Evolutionary conservation across 2,113 vertebrate species (phyloP).

Genomic region (Cathartes aura): DNA sequence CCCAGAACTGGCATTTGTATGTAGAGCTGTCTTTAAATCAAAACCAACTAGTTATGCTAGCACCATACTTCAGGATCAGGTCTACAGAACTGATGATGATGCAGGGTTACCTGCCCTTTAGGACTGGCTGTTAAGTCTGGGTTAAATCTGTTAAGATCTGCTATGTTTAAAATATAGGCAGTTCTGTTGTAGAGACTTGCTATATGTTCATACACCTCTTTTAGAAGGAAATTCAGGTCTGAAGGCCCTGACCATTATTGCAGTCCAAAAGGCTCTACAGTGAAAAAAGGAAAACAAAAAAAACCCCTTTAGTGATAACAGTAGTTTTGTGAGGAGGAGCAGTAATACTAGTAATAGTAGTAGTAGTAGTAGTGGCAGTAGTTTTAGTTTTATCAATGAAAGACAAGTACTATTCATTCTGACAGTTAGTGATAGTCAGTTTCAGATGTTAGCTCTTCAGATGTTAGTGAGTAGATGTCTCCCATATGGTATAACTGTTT

Average conservation of each 20-base stretch:
- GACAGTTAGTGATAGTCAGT: not conserved
- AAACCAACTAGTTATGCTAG: not conserved
- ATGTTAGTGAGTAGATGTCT: not conserved
- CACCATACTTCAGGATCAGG: not conserved
- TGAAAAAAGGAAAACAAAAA: not conserved
- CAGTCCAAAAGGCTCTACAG: not conserved
- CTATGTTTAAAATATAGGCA: not conserved
- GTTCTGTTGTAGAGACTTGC: not conserved
- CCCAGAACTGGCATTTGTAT: not conserved
- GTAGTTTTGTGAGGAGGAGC: not conserved
- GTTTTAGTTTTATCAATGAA: not conserved
- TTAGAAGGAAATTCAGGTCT: not conserved
- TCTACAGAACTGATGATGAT: not conserved
- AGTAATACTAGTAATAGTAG: not conserved
- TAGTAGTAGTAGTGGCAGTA: no score
- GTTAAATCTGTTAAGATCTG: not conserved
- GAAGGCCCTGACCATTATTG: not conserved
- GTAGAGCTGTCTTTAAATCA: not conserved
- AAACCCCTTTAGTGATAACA: not conserved
- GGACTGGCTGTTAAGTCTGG: not conserved
- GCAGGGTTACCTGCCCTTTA: not conserved
- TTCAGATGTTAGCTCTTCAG: not conserved
- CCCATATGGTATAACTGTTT: not conserved
- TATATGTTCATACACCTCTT: not conserved
- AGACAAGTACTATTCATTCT: not conserved